Percentiles rank a stretch among this genome's conserved stretches.
Evolutionary conservation across 2,888 invertebrate genomes (phyloP).

Genomic region (Unio pictorum): DNA sequence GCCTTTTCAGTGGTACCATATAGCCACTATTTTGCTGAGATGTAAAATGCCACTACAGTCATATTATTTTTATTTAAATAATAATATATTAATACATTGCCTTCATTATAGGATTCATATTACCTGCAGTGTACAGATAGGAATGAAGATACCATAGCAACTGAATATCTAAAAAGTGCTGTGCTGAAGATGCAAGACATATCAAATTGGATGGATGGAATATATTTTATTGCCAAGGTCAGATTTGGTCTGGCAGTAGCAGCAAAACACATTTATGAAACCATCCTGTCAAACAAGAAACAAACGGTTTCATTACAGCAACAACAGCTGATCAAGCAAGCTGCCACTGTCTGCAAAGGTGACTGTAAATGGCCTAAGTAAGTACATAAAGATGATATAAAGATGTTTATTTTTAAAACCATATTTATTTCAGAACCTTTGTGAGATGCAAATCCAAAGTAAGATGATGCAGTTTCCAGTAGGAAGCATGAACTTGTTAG

Average conservation of each 20-base stretch:
- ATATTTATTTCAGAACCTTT: too few relatives aligned
- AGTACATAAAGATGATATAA: not conserved
- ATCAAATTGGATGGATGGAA: constrained; percentile 25
- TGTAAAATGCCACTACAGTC: too few relatives aligned
- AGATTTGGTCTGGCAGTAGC: constrained; percentile 43
- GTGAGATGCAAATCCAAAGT: too few relatives aligned
- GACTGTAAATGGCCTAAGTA: constrained; percentile 28
- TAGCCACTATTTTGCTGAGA: too few relatives aligned
- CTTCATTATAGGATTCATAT: constrained; percentile 20
- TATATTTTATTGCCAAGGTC: constrained; percentile 39
- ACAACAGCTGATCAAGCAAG: constrained; percentile 33
- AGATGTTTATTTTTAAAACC: too few relatives aligned
- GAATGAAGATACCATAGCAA: constrained; percentile 17
- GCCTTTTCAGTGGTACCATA: too few relatives aligned
- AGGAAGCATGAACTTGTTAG: too few relatives aligned
- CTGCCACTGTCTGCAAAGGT: constrained; percentile 29
- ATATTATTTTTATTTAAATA: too few relatives aligned
- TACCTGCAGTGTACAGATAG: constrained; percentile 17
- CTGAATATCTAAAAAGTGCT: constrained; percentile 19
- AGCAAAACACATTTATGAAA: constrained; percentile 35
- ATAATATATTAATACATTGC: too few relatives aligned
- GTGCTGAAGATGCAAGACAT: constrained; percentile 12
- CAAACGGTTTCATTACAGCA: constrained; percentile 8
- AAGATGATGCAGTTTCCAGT: too few relatives aligned
- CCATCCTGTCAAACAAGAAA: constrained; percentile 13